A percentile compares a stretch with the other conserved stretches of the same genome.
Conservation (phyloP, 2,888 invertebrate genomes). For the Fabriciana adippe region DNA sequence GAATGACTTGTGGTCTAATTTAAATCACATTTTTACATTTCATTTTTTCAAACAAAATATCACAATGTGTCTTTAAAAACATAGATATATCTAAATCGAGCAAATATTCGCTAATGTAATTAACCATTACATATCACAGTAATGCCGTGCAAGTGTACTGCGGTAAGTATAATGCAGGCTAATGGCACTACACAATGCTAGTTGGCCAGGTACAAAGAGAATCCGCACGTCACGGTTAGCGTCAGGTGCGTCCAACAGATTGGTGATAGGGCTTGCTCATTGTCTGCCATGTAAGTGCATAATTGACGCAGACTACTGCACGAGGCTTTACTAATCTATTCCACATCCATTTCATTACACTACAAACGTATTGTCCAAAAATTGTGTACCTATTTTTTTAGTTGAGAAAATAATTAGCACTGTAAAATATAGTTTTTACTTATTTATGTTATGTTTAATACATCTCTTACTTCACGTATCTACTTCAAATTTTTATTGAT, state of each 20-base stretch:
- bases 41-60: neutral
- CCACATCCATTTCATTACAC: conserved; percentile 32
- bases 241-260: conserved; percentile 64
- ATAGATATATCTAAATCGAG: conserved; percentile 7
- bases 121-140: conserved; percentile 22
- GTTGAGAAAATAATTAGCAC: no score
- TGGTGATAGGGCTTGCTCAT: conserved; percentile 63
- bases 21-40: no score
- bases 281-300: conserved; percentile 60
- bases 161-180: conserved; percentile 31
- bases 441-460: no score
- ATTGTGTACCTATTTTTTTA: no score
- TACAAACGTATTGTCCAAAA: no score
- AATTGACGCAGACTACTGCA: conserved; percentile 52
- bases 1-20: no score
- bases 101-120: conserved; percentile 22
- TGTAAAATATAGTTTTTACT: no score
- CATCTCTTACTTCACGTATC: no score
- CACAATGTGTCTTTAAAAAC: neutral
- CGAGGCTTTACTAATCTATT: conserved; percentile 29
- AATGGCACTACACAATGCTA: conserved; percentile 33
- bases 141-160: conserved; percentile 8
- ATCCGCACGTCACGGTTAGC: conserved; percentile 57
- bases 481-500: no score
- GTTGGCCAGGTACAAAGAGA: conserved; percentile 59